phyloP scores from a whole-genome alignment of 1,140 invertebrate genomes.

The Sarcophaga peregrina region DNA sequence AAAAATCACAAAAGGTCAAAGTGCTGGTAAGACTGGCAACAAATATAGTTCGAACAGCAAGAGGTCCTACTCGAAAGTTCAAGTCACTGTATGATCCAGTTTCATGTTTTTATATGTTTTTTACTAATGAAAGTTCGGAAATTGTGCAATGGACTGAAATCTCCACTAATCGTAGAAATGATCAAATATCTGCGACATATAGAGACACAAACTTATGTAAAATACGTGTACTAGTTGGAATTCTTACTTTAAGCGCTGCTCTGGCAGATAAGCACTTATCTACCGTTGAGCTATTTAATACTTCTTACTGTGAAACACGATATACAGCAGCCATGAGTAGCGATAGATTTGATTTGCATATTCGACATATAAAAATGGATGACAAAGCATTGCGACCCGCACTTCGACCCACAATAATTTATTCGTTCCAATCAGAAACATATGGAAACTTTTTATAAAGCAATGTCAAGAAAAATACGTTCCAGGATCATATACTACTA shows the following conservation, averaged over 20 bases:
- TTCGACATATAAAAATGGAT: slow-evolving; percentile 12
- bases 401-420: slow-evolving; percentile 6
- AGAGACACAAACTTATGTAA: background rate
- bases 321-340: slow-evolving; percentile 17
- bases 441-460: slow-evolving; percentile 36
- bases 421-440: background rate
- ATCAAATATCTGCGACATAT: background rate
- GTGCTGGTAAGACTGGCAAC: no score
- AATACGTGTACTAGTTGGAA: slow-evolving; percentile 21
- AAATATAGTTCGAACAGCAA: no score
- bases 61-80: no score
- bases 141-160: no score
- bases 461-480: slow-evolving; percentile 11
- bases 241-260: slow-evolving; percentile 20
- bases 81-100: no score
- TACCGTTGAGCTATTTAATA: slow-evolving; percentile 25
- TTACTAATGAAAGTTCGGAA: background rate
- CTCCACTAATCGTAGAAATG: no score
- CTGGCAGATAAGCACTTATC: slow-evolving; percentile 36
- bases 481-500: slow-evolving; percentile 20
- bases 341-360: slow-evolving; percentile 29
- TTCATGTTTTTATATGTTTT: no score
- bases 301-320: background rate
- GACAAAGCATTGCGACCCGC: slow-evolving; percentile 25
- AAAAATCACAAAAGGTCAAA: no score